Evolutionary conservation across 2,797 vertebrate species (phyloP).

Genomic region (Caiman crocodilus): DNA sequence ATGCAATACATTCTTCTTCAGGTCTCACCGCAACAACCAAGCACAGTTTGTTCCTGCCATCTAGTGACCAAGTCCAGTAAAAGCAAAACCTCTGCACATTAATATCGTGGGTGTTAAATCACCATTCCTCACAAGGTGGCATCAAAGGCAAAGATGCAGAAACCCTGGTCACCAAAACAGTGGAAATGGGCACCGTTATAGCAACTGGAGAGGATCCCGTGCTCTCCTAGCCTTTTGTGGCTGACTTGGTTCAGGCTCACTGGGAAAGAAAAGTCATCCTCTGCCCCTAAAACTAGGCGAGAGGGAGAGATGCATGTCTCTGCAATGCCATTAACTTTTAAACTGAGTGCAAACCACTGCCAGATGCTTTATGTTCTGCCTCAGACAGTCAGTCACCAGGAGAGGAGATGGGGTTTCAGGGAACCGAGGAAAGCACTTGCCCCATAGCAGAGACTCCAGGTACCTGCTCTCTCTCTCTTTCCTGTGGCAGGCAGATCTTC

Average conservation of each 20-base stretch:
- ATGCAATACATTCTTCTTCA: no score
- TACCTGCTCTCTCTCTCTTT: neutral
- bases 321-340: neutral
- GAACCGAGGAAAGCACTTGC: neutral
- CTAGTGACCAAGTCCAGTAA: slow-evolving; percentile 33
- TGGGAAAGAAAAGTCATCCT: neutral
- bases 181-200: neutral
- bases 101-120: neutral
- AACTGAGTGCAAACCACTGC: neutral
- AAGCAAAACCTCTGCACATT: neutral
- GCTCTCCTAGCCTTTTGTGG: neutral
- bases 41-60: slow-evolving; percentile 52
- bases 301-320: neutral
- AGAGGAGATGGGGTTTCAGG: neutral
- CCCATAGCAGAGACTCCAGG: neutral
- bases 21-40: no score
- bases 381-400: neutral
- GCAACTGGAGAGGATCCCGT: neutral
- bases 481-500: neutral
- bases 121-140: slow-evolving; percentile 71
- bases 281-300: no score
- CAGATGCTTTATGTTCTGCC: neutral
- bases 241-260: neutral
- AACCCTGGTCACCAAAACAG: neutral
- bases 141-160: slow-evolving; percentile 5